Evolutionary conservation across 2,113 vertebrate genomes (phyloP).

Genomic region (Xerus inauris): DNA sequence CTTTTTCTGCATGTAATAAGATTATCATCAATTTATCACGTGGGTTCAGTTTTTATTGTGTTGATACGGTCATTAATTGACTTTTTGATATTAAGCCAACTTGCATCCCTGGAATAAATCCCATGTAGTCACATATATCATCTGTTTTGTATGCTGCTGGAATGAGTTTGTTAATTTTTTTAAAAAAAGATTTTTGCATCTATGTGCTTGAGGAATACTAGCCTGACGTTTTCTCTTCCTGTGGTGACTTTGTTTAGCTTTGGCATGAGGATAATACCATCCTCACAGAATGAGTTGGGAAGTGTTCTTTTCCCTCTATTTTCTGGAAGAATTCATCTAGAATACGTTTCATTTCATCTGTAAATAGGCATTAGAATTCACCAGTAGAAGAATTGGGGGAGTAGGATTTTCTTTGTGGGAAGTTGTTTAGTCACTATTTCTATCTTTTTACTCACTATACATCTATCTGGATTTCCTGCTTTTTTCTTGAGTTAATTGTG

Average conservation of each 20-base stretch:
- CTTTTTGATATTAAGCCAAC: no score
- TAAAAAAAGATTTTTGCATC: not conserved
- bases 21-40: not conserved
- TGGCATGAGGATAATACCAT: not conserved
- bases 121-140: not conserved
- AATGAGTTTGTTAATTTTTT: not conserved
- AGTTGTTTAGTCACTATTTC: not conserved
- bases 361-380: not conserved
- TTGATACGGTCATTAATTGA: not conserved
- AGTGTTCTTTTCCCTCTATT: not conserved
- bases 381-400: not conserved
- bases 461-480: not conserved
- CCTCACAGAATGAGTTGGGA: not conserved
- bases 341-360: not conserved
- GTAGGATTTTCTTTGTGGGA: not conserved
- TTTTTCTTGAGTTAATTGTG: not conserved
- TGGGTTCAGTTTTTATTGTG: not conserved
- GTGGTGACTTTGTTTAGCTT: not conserved
- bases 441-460: not conserved
- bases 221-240: slow-evolving; percentile 3
- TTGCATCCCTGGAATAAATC: not conserved
- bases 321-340: not conserved
- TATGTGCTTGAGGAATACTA: not conserved
- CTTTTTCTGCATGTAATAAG: not conserved
- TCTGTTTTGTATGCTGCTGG: not conserved